These are phyloP conservation scores for Acanthosepion lycidas DNA, from an alignment of 2,888 invertebrate species.

Conservation along the genomic window DNA sequence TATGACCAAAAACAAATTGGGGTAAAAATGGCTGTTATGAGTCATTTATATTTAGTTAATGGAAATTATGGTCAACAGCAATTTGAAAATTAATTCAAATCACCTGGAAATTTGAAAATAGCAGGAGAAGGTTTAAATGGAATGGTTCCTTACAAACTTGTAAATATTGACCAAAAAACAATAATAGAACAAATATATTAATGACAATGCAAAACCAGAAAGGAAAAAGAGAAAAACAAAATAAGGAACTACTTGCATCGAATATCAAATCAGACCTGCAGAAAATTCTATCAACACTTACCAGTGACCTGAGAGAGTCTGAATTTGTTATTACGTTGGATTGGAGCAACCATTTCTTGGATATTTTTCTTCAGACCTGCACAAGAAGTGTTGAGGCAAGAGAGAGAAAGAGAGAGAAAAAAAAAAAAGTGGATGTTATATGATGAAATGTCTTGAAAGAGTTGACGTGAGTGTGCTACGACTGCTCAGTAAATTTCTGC, in stretches of 20 bases:
- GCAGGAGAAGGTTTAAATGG: too few relatives aligned
- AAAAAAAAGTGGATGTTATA: background rate
- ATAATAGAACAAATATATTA: background rate
- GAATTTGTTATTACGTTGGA: slow-evolving; percentile 43
- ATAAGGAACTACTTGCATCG: background rate
- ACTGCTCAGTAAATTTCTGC: too few relatives aligned
- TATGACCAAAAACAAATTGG: too few relatives aligned
- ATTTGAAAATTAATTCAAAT: too few relatives aligned
- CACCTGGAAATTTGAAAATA: too few relatives aligned
- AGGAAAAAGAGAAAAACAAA: background rate
- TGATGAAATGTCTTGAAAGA: too few relatives aligned
- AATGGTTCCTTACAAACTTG: background rate
- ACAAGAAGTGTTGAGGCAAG: background rate
- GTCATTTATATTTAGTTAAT: too few relatives aligned
- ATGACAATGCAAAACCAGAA: background rate
- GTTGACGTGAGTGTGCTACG: too few relatives aligned
- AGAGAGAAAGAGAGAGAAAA: slow-evolving; percentile 33
- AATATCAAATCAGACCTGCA: background rate
- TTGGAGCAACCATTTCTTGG: slow-evolving; percentile 45
- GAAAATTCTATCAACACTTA: slow-evolving; percentile 42
- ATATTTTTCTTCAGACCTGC: slow-evolving; percentile 46
- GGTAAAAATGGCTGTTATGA: too few relatives aligned
- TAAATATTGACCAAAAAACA: background rate
- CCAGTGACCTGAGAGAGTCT: slow-evolving; percentile 40
- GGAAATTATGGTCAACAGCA: too few relatives aligned